A percentile compares a stretch with the other conserved stretches of the same genome.
Conservation (phyloP, 92 coral and sea anemone species). For the Paramuricea clavata region DNA sequence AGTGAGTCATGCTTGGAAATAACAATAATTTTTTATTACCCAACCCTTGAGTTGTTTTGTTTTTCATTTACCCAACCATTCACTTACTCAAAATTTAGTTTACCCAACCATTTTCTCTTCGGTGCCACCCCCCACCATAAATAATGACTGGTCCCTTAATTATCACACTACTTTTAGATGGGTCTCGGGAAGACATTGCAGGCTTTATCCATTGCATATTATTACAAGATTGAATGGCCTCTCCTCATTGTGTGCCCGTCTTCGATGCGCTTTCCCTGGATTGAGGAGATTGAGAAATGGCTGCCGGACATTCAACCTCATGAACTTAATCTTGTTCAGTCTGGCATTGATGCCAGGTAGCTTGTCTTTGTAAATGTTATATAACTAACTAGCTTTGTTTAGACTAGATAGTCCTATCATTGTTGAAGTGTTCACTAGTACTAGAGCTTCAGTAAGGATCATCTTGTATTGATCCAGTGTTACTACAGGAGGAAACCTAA, state of each 20-base stretch:
- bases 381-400: not conserved
- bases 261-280: conserved; percentile 97
- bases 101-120: no score
- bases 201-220: conserved; percentile 89
- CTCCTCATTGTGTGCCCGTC: conserved; percentile 93
- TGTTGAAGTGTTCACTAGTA: no score
- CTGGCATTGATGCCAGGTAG: conserved; percentile 92
- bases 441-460: no score
- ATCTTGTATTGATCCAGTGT: no score
- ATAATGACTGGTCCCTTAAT: no score
- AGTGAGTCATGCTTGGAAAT: no score
- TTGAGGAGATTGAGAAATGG: conserved; percentile 99
- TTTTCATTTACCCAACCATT: no score
- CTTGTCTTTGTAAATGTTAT: not conserved
- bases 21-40: no score
- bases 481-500: no score
- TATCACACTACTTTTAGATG: conserved; percentile 69
- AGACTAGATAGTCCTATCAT: not conserved
- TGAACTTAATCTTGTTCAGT: conserved; percentile 87
- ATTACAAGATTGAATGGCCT: conserved; percentile 95
- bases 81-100: no score
- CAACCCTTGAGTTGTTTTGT: no score
- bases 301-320: conserved; percentile 88
- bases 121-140: no score
- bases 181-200: conserved; percentile 99